Base-by-base conservation (phyloP, 1,140 invertebrate genomes). In the Ditylenchus dipsaci region DNA sequence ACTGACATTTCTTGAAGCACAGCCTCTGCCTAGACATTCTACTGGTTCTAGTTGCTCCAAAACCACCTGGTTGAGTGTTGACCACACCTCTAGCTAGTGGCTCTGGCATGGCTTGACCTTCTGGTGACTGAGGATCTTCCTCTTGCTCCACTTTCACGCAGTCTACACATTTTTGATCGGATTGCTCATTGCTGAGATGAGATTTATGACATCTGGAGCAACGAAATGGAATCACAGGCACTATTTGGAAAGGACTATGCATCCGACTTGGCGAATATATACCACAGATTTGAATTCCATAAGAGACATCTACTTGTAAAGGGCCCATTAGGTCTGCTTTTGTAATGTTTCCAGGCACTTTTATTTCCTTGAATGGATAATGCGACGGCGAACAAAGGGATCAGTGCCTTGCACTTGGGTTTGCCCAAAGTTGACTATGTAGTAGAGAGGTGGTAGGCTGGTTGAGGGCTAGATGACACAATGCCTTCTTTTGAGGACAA, bases 281-380 rank as follows among this genome's bases (percentile, higher is more conserved):
- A 15, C 33, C 75, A 64, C 75, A 78, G 53, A 75, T 75, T 62
- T 71, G 71, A 57, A 75, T n/a, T n/a, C 65, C 73, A 62, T 71
- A 76, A 56, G 62, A 38, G n/a, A 65, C 49, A 53, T 26, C 49
- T 17, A 53, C 53, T 27, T 68, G 62, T 0, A 64, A 63, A 13
- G 64, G 13, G 27, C 61, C 62, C 21, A 42, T 27, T 13, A 76
- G 33, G 19, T 78, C 76, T 17, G 57, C 49, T 13, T 70, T 64
- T 8, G 75, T 76, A 15, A 60, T 43, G 63, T 76, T 76, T 11
- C 75, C 75, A 1, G 76, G 65, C 3, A 76, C 53, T 63, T 62
- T 72, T 23, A 73, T 64, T 23, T 74, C 58, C 21, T 72, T 19
- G 30, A n/a, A 21, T 73, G 29, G 23, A 76, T 49, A 33, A 76